These are phyloP conservation scores for Melanitta fusca DNA, from an alignment of 2,797 vertebrate genomes.

Conservation along the genomic window DNA sequence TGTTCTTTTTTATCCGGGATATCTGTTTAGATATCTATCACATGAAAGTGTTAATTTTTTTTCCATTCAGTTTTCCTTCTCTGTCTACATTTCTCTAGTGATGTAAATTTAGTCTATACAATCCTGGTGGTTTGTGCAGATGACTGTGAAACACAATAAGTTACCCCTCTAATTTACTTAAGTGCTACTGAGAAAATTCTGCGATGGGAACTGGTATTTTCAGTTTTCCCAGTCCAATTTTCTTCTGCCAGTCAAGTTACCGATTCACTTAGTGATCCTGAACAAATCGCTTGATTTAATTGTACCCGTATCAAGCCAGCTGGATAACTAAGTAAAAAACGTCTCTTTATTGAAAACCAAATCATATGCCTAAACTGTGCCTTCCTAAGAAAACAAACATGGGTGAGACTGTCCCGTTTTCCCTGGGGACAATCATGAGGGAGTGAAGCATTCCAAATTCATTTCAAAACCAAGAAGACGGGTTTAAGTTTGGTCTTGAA, in stretches of 20 bases:
- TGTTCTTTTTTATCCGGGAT: background rate
- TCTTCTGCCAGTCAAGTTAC: background rate
- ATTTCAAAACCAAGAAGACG: conserved; percentile 41
- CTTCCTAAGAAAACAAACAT: background rate
- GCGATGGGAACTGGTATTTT: conserved; percentile 31
- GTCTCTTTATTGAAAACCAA: background rate
- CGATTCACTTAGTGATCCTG: conserved; percentile 16
- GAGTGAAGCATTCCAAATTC: conserved; percentile 12
- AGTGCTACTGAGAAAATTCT: conserved; percentile 2
- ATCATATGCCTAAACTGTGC: background rate
- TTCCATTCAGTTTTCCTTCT: background rate
- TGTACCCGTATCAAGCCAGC: conserved; percentile 16
- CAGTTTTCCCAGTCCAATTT: conserved; percentile 45
- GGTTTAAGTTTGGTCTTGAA: background rate
- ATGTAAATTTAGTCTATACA: background rate
- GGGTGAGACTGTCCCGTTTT: background rate
- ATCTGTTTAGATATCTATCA: background rate
- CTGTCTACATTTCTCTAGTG: background rate
- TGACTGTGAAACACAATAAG: conserved; percentile 31
- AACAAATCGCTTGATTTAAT: conserved; percentile 40
- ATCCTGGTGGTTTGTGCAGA: background rate
- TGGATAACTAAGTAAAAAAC: conserved; percentile 3
- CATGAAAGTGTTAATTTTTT: background rate
- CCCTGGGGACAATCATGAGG: background rate
- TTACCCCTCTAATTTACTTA: conserved; percentile 60